Evolutionary conservation across 2,797 vertebrate genomes (phyloP), one percentile per base, ranked within the genome.

Genomic region (Crenuchus spilurus): DNA sequence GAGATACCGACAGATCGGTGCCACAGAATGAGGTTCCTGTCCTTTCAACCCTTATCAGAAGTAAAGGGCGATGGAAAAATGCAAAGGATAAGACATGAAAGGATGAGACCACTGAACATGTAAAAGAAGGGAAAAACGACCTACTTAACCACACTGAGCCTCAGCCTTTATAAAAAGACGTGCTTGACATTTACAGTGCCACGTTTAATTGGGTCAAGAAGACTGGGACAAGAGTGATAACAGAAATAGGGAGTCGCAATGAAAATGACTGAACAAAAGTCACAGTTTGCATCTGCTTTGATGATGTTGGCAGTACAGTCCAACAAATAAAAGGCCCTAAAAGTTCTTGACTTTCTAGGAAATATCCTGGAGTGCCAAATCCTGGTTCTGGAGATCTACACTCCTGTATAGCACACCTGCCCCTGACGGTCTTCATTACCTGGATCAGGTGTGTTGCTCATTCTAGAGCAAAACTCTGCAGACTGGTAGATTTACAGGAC

Each of bases 171-270:
- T 39, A 70, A 62, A 70, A 67, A 37, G 44, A 70, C 65, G 64
- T 13, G 44, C 65, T 57, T 71, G 70, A 65, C 74, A 72, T 70
- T 78, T 74, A 22, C 64, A 49, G 70, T 44, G 51, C 33, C 62
- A 64, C 41, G 66, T 73, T 51, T 58, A 82, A 79, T 70, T 82
- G 70, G 80, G 80, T 74, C 77, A 79, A 74, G 57, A 70, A 52
- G 76, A 78, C 42, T 61, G 69, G 57, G 48, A 79, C 62, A 31
- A 39, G 70, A 46, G 26, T 60, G 20, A 67, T 55, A 64, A 72
- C 20, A 16, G 52, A 75, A 72, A 55, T 51, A 26, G 33, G 61
- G 70, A 18, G 24, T 14, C 0, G 18, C 9, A 18, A 16, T 14
- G 30, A 30, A 55, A 55, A n/a, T 14, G 7, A 44, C 22, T 22